Evolutionary conservation across 2,113 vertebrate genomes (phyloP).

Genomic region (Thymallus thymallus): DNA sequence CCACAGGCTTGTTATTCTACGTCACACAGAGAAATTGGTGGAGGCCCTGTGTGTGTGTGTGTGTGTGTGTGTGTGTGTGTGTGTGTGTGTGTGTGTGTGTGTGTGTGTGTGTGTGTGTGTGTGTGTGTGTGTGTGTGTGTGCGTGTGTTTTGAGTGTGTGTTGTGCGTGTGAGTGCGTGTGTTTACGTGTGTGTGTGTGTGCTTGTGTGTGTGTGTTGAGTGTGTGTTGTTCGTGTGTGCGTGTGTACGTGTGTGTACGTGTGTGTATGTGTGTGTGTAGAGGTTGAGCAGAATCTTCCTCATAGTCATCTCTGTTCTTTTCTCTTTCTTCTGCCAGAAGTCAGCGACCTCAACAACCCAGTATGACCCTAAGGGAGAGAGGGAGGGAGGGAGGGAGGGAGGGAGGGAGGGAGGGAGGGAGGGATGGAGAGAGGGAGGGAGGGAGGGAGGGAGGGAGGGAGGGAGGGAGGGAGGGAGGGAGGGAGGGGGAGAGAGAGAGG

Average conservation of each 20-base stretch:
- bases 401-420: conserved; percentile 45
- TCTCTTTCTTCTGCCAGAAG: neutral
- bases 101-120: neutral
- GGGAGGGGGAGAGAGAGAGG: neutral
- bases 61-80: conserved; percentile 10
- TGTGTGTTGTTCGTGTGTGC: no score
- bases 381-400: no score
- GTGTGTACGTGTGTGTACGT: no score
- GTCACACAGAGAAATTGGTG: no score
- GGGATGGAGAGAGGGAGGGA: neutral
- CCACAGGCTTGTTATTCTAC: no score
- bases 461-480: conserved; percentile 23
- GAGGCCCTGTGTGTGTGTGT: neutral
- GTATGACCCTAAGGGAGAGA: neutral
- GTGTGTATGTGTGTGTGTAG: no score
- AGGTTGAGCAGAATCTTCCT: conserved; percentile 11
- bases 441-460: conserved; percentile 34
- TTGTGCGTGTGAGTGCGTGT: no score
- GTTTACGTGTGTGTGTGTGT: neutral
- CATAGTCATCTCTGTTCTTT: conserved; percentile 23
- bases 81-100: neutral
- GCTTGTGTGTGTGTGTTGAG: no score
- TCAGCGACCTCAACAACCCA: conserved; percentile 25
- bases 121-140: neutral
- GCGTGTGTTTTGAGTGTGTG: no score